These are phyloP conservation scores for Acleris emargana DNA, from an alignment of 2,888 invertebrate genomes.

Conservation along the genomic window DNA sequence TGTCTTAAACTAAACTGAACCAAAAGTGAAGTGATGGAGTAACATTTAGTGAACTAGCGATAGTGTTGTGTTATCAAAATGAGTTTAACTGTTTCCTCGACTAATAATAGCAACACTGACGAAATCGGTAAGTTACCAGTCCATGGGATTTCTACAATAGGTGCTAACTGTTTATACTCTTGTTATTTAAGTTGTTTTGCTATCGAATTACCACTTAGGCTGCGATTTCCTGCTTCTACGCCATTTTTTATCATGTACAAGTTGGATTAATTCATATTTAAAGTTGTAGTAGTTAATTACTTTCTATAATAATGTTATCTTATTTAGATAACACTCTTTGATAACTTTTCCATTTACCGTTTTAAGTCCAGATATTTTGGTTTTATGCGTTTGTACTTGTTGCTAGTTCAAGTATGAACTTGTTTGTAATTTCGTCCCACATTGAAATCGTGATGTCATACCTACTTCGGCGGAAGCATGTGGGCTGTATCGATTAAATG, in stretches of 20 bases:
- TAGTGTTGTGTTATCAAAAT: conserved; percentile 54
- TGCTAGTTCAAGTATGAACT: conserved; percentile 8
- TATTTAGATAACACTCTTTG: too few relatives aligned
- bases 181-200: too few relatives aligned
- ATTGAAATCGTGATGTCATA: conserved; percentile 28
- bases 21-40: conserved; percentile 27
- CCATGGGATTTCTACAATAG: background rate
- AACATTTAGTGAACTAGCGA: conserved; percentile 33
- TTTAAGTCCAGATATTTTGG: background rate
- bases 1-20: conserved; percentile 6
- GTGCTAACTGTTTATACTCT: background rate
- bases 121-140: conserved; percentile 68
- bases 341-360: background rate
- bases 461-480: too few relatives aligned
- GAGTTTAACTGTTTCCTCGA: conserved; percentile 62
- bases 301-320: too few relatives aligned
- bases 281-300: too few relatives aligned
- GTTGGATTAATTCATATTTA: too few relatives aligned
- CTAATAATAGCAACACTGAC: conserved; percentile 55
- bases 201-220: too few relatives aligned
- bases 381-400: background rate
- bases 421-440: conserved; percentile 24
- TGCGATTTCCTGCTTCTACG: too few relatives aligned
- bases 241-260: too few relatives aligned
- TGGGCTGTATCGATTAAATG: too few relatives aligned